A percentile compares a stretch with the other conserved stretches of the same genome.
Conservation (phyloP, 2,888 invertebrate species). For the Sympetrum striolatum region DNA sequence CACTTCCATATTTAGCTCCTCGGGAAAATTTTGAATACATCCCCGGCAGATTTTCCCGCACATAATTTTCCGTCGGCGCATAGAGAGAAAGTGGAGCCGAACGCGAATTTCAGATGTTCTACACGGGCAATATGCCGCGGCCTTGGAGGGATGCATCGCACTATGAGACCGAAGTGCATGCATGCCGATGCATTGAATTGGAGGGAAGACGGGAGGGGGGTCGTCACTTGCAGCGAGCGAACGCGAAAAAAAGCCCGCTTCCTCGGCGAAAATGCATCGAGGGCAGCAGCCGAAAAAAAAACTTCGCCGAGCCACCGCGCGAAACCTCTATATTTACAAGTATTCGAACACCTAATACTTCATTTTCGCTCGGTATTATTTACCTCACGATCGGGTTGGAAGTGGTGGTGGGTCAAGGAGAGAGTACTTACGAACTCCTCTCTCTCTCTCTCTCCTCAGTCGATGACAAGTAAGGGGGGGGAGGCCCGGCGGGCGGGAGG, state of each 20-base stretch:
- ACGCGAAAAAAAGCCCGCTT: not conserved
- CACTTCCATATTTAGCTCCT: slow-evolving; percentile 27
- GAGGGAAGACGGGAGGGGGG: not conserved
- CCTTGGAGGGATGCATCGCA: slow-evolving; percentile 21
- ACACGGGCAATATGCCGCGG: slow-evolving; percentile 34
- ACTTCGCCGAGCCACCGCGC: not conserved
- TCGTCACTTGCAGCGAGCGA: not conserved
- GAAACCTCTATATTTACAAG: not conserved
- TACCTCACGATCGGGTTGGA: slow-evolving; percentile 47
- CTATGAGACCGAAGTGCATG: slow-evolving; percentile 38
- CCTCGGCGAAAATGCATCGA: slow-evolving; percentile 2
- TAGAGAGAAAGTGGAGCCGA: not conserved
- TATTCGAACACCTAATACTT: slow-evolving; percentile 18
- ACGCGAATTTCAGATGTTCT: not conserved
- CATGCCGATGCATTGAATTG: slow-evolving; percentile 38
- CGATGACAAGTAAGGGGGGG: slow-evolving; percentile 48
- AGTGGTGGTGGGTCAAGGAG: slow-evolving; percentile 50
- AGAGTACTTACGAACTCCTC: slow-evolving; percentile 47
- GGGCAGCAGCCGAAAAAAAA: not conserved
- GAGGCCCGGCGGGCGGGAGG: not conserved
- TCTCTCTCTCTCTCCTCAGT: slow-evolving; percentile 45
- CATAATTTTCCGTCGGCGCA: slow-evolving; percentile 22
- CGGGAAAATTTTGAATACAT: not conserved
- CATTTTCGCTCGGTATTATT: slow-evolving; percentile 46
- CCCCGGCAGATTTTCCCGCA: not conserved